These are phyloP conservation scores for Mythimna lalbum DNA, from an alignment of 2,888 invertebrate species.

Conservation along the genomic window DNA sequence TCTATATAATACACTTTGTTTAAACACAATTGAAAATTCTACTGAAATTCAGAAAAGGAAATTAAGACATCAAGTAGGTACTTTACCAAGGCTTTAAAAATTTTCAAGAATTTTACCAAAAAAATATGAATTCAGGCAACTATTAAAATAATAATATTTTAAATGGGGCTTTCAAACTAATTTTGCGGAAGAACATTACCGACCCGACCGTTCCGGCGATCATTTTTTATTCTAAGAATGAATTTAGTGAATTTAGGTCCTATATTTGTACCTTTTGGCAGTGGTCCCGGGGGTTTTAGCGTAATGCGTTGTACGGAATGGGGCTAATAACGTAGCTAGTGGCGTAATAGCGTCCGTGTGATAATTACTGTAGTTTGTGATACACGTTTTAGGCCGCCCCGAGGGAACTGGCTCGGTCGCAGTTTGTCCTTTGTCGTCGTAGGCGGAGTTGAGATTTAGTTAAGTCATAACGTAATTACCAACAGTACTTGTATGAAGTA, in stretches of 20 bases:
- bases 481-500: not conserved
- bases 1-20: not conserved
- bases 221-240: constrained; percentile 41
- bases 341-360: constrained; percentile 26
- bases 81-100: not conserved
- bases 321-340: constrained; percentile 9
- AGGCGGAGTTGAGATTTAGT: constrained; percentile 8
- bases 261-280: constrained; percentile 43
- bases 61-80: not conserved
- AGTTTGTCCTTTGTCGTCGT: constrained; percentile 20
- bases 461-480: not conserved
- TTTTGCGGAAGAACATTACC: constrained; percentile 31
- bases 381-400: constrained; percentile 24
- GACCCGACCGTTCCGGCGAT: constrained; percentile 19
- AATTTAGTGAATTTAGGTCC: constrained; percentile 38
- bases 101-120: constrained; percentile 6
- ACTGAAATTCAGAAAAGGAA: not conserved
- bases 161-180: constrained; percentile 27
- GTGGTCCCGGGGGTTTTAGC: constrained; percentile 23
- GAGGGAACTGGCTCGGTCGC: constrained; percentile 21
- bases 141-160: constrained; percentile 30
- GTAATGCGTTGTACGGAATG: constrained; percentile 29
- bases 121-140: constrained; percentile 17
- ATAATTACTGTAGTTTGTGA: constrained; percentile 44
- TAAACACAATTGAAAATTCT: not conserved